Evolutionary conservation across 2,797 vertebrate species (phyloP), one percentile per base, ranked within the genome.

Genomic region (Vespertilio murinus): DNA sequence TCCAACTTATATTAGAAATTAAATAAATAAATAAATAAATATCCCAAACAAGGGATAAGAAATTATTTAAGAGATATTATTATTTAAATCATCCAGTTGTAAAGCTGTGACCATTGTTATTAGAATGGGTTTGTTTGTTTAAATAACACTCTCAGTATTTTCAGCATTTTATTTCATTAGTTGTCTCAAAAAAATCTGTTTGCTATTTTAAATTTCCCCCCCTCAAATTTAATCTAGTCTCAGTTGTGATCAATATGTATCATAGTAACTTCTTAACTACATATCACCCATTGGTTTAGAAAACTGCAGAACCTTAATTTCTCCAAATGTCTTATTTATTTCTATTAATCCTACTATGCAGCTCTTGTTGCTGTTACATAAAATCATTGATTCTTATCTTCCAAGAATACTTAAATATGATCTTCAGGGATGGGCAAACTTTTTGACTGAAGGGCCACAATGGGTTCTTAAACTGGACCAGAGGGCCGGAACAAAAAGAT

Each of bases 261-360:
- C 9, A 61, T 40, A 93, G 30, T 89, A 47, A 74, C 33, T 69
- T 85, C 22, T 71, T 75, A 42, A 64, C 54, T 80, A 73, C 16
- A 8, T 73, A 22, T 64, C 69, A 61, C 69, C 42, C 5, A 30
- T 88, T 88, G 13, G 28, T 78, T n/a, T 75, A 12, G 95, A 64
- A 88, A 47, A 33, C 25, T 40, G 35, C 3, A 16, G 33, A 65
- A n/a, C 3, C 40, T 82, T 83, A 42, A 87, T 87, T 64, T 87
- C 38, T 93, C 22, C 35, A 87, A 80, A 77, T 93, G 8, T 86
- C 22, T 82, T 83, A 81, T 42, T 87, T 90, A 59, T 73, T 64
- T 54, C n/a, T 80, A 35, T 80, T 47, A 65, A 47, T 75, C 23
- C 78, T 83, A 17, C 40, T 28, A 70, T 40, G 5, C 30, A 79